Conservation (phyloP, 2,797 vertebrate species). For the Sebastiscus albofasciatus region DNA sequence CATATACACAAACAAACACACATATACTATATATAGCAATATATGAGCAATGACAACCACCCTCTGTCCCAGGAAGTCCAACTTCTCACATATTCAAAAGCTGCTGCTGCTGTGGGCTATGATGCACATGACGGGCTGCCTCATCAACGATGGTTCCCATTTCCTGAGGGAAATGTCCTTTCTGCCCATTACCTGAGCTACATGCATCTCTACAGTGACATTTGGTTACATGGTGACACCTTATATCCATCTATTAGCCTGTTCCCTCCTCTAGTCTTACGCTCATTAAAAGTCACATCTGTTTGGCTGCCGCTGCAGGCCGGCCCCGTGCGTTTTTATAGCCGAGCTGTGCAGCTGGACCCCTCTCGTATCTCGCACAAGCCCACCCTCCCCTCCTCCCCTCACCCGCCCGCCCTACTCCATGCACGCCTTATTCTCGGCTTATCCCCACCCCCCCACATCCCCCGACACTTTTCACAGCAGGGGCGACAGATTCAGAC, state of each 20-base stretch:
- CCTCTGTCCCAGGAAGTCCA: constrained; percentile 9
- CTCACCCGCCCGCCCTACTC: not conserved
- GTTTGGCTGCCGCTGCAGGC: constrained; percentile 58
- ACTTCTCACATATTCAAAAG: constrained; percentile 16
- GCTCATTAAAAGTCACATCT: constrained; percentile 78
- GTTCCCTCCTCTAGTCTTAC: constrained; percentile 71
- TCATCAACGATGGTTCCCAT: constrained; percentile 10
- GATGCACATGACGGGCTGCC: constrained; percentile 16
- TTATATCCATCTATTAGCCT: constrained; percentile 65
- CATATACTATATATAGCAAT: constrained; percentile 14
- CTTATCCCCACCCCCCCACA: constrained; percentile 21
- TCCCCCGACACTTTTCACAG: constrained; percentile 38
- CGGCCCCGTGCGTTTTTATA: constrained; percentile 44
- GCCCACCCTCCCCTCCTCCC: not conserved
- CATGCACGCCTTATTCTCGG: constrained; percentile 25
- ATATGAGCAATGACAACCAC: constrained; percentile 2
- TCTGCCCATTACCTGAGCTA: constrained; percentile 40
- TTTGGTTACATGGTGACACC: constrained; percentile 58
- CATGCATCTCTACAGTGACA: constrained; percentile 46
- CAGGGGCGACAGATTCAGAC: constrained; percentile 36
- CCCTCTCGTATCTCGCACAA: constrained; percentile 35
- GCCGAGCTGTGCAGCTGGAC: constrained; percentile 67
- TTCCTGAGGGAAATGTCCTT: constrained; percentile 42
- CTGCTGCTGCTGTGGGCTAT: constrained; percentile 3
- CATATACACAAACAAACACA: constrained; percentile 7